phyloP scores from a whole-genome alignment of 2,797 vertebrate genomes.

The Microctenopoma steveboyesi region DNA sequence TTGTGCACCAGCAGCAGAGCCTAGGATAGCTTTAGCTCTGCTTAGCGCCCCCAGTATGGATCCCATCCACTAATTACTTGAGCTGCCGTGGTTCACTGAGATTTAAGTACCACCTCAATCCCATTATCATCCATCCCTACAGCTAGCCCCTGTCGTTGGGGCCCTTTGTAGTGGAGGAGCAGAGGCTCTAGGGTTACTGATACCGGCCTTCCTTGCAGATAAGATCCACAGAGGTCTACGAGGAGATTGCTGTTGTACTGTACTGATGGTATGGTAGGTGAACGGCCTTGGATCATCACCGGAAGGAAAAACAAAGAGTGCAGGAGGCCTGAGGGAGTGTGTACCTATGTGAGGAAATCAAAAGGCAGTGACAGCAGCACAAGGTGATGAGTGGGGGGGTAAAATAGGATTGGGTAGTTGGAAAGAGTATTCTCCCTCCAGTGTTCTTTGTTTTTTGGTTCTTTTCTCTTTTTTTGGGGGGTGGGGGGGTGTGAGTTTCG shows the following conservation, averaged over 20 bases:
- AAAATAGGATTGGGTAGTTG: slow-evolving; percentile 65
- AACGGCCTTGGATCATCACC: slow-evolving; percentile 35
- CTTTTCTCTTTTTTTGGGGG: slow-evolving; percentile 10
- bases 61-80: slow-evolving; percentile 96
- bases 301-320: slow-evolving; percentile 53
- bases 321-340: slow-evolving; percentile 27
- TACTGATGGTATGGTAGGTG: slow-evolving; percentile 13
- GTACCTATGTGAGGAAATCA: slow-evolving; percentile 55
- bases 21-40: slow-evolving; percentile 92
- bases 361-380: slow-evolving; percentile 41
- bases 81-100: slow-evolving; percentile 95
- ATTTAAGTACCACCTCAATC: slow-evolving; percentile 97
- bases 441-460: slow-evolving; percentile 49
- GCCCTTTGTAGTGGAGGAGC: slow-evolving; percentile 65
- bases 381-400: slow-evolving; percentile 58
- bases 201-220: slow-evolving; percentile 76
- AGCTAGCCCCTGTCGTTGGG: slow-evolving; percentile 81
- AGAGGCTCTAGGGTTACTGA: slow-evolving; percentile 87
- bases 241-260: slow-evolving; percentile 24
- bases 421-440: slow-evolving; percentile 61
- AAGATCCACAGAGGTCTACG: slow-evolving; percentile 42
- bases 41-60: slow-evolving; percentile 94
- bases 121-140: slow-evolving; percentile 94
- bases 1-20: slow-evolving; percentile 81
- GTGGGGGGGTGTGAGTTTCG: slow-evolving; percentile 52